A percentile compares a stretch with the other conserved stretches of the same genome.
These are phyloP conservation scores for Drosophila bunnanda DNA, from an alignment of 2,888 invertebrate genomes.

Conservation along the genomic window DNA sequence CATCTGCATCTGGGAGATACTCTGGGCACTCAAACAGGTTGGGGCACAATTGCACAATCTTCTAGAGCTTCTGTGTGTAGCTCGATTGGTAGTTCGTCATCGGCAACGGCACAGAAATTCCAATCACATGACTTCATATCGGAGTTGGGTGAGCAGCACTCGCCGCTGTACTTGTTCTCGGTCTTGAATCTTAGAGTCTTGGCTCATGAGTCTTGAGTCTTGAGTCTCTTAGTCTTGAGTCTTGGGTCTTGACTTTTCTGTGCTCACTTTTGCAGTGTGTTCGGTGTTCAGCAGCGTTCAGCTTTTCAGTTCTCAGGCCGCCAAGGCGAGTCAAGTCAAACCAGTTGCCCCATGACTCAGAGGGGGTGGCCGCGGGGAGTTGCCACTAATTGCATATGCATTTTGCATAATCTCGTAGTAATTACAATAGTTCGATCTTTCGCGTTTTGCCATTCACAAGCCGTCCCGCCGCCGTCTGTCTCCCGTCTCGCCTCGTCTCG, in stretches of 20 bases:
- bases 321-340: conserved; percentile 65
- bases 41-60: conserved; percentile 59
- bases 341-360: conserved; percentile 74
- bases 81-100: conserved; percentile 38
- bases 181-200: conserved; percentile 11
- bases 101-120: conserved; percentile 67
- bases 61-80: conserved; percentile 31
- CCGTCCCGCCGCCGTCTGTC: conserved; percentile 14
- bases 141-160: conserved; percentile 47
- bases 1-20: conserved; percentile 17
- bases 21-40: conserved; percentile 35
- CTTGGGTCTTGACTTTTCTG: conserved; percentile 10
- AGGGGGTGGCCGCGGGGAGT: conserved; percentile 51
- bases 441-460: conserved; percentile 63
- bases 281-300: conserved; percentile 37
- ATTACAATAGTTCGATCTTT: conserved; percentile 75
- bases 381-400: conserved; percentile 59
- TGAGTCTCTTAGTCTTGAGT: background rate
- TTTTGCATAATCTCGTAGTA: conserved; percentile 77
- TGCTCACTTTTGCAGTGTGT: conserved; percentile 19
- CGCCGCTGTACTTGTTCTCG: conserved; percentile 45
- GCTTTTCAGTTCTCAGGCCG: conserved; percentile 55
- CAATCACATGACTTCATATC: conserved; percentile 74
- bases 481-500: conserved; percentile 20
- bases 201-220: background rate